Base-by-base conservation (phyloP, 2,888 invertebrate species). In the Papilio protenor region DNA sequence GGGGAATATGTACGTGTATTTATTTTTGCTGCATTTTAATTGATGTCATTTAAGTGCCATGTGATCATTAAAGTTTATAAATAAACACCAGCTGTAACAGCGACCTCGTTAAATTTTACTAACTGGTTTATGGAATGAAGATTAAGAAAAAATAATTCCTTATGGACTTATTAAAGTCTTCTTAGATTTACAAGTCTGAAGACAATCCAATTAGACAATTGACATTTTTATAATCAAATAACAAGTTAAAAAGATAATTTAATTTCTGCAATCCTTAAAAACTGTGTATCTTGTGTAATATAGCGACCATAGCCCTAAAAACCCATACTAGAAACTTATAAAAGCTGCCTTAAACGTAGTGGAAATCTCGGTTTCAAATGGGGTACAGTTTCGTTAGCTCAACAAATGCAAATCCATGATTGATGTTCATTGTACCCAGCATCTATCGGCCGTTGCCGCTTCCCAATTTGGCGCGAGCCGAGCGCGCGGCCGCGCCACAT, bases 391-490 rank as follows among this genome's bases (percentile, higher is more conserved):
- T 52, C 71, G 76, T 27, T 52, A 73, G 33, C 12, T 64, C 49
- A 49, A 49, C 55, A 55, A 66, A 66, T 73, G 71, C 59, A 33
- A 52, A 73, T 77, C 57, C 52, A 74, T 78, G 69, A 69, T 77
- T 64, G 75, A 73, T 74, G 45, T 69, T 64, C 75, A 80, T 79
- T 80, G 76, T 57, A 71, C 69, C 72, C 69, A 76, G 66, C 75
- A 21, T 80, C 80, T 82, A 81, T 84, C 83, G 82, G 82, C 80
- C 82, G 82, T 81, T 82, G 81, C 80, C 91, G 90, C 89, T 87
- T 91, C 94, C 94, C 91, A 83, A 94, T 94, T 93, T 92, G 94
- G 94, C 88, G 87, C 86, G 93, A 87, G 85, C 85, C 87, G 89
- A 84, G 86, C 86, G 86, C 86, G 87, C 85, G 81, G 83, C 82